Percentiles rank a stretch among this genome's conserved stretches.
phyloP scores from a whole-genome alignment of 2,797 vertebrate species.

The Decapterus maruadsi region DNA sequence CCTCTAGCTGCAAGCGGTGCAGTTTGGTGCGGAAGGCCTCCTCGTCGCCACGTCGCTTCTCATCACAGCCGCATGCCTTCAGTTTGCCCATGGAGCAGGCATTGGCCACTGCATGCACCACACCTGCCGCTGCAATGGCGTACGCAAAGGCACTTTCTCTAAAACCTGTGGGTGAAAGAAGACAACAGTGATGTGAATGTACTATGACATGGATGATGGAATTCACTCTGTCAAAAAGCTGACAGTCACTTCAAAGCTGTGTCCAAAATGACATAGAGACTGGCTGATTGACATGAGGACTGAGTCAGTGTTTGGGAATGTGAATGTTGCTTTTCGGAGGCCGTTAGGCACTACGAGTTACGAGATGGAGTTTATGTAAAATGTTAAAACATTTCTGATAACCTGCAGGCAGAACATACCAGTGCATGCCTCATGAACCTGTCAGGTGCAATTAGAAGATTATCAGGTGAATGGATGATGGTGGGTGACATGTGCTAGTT shows the following conservation, averaged over 20 bases:
- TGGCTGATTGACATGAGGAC: slow-evolving; percentile 3
- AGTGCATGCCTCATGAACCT: slow-evolving; percentile 32
- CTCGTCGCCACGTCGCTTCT: slow-evolving; percentile 93
- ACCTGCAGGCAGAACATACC: slow-evolving; percentile 49
- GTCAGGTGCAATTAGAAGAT: slow-evolving; percentile 38
- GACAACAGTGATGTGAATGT: neutral
- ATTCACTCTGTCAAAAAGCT: neutral
- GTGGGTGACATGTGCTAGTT: neutral
- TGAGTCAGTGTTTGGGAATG: slow-evolving; percentile 3
- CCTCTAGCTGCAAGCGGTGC: slow-evolving; percentile 94
- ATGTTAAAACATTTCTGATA: slow-evolving; percentile 18
- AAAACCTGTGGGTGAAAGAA: slow-evolving; percentile 87
- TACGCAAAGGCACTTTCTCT: slow-evolving; percentile 97
- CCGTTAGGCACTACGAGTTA: neutral
- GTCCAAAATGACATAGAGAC: slow-evolving; percentile 25
- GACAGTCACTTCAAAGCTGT: slow-evolving; percentile 14
- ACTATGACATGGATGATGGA: neutral
- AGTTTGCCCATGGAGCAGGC: slow-evolving; percentile 97
- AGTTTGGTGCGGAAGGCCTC: slow-evolving; percentile 96
- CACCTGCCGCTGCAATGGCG: slow-evolving; percentile 94
- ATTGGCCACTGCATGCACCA: slow-evolving; percentile 96
- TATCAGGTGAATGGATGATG: slow-evolving; percentile 1
- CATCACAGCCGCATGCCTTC: slow-evolving; percentile 94
- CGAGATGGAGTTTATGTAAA: slow-evolving; percentile 17
- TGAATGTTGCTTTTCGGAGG: slow-evolving; percentile 6